Percentiles rank a stretch among this genome's conserved stretches.
These are phyloP conservation scores for Litoditis marina DNA, from an alignment of 2,888 invertebrate species.

Conservation along the genomic window DNA sequence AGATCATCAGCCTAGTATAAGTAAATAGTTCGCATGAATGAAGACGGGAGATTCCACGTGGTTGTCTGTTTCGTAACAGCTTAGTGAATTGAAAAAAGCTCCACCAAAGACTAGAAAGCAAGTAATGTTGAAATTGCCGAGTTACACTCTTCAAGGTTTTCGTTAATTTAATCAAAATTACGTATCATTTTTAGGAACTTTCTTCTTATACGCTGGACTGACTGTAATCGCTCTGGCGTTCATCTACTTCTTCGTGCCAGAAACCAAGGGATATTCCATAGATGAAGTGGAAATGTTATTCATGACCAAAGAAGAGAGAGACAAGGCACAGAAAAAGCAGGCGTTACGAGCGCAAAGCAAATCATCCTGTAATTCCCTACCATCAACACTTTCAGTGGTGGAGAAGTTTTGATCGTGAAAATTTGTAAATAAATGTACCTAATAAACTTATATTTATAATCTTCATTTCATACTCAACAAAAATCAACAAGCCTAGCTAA, in stretches of 20 bases:
- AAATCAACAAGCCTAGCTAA: too few relatives aligned
- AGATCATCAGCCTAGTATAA: too few relatives aligned
- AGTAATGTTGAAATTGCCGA: too few relatives aligned
- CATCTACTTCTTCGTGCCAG: slow-evolving; percentile 66
- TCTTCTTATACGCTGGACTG: slow-evolving; percentile 67
- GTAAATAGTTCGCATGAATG: too few relatives aligned
- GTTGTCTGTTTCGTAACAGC: too few relatives aligned
- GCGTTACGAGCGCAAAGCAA: neutral
- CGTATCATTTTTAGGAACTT: slow-evolving; percentile 64
- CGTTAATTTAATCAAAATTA: neutral
- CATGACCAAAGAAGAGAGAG: slow-evolving; percentile 49
- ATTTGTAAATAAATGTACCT: too few relatives aligned
- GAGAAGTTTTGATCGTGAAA: too few relatives aligned
- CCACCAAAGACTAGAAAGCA: too few relatives aligned
- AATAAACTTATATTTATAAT: too few relatives aligned
- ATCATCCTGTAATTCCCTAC: neutral
- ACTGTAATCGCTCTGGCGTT: slow-evolving; percentile 65
- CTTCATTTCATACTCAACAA: too few relatives aligned
- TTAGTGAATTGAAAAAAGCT: too few relatives aligned
- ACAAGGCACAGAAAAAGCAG: slow-evolving; percentile 27
- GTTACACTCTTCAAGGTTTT: neutral
- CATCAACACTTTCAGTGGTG: neutral
- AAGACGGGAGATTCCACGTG: too few relatives aligned
- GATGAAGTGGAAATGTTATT: slow-evolving; percentile 65
- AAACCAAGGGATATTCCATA: slow-evolving; percentile 66